Evolutionary conservation across 2,888 invertebrate species (phyloP), one percentile per base, ranked within the genome.

Genomic region (Lepeophtheirus nordmannii): DNA sequence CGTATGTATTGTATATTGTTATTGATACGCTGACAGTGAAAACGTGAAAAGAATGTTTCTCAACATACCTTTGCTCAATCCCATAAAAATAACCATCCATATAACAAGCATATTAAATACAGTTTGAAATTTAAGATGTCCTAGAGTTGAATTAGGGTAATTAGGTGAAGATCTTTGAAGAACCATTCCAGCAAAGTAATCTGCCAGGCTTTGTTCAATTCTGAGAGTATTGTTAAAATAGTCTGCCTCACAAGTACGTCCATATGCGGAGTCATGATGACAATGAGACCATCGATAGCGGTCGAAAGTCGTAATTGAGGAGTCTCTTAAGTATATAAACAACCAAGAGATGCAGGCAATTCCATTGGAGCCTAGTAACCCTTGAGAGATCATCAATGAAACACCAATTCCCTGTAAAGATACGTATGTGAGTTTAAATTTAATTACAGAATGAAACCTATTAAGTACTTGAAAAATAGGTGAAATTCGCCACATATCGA

Each of bases 401-500:
- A 90, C 84, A 20, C 91, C 91, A 22, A 91, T 86, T 3, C 92
- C 91, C 78, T 76, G 72, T 10, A 62, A 63, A 46, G 60, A 37
- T 7, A 57, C 11, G 12, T 20, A n/a, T n/a, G n/a, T n/a, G n/a
- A 17, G 22, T 56, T 56, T 17, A 14, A 57, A 57, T 57, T 30
- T 11, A 20, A 20, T 22, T 22, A 57, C n/a, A 57, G 23, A 57
- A 57, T 11, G 22, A 2, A 17, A 53, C 53, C 53, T 53, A 53
- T n/a, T 17, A 53, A 30, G 2, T 71, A 78, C 78, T 75, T 87
- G 86, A 74, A 91, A 90, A 71, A 91, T 83, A 0, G 92, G 92
- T 66, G 90, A 90, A 72, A 91, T 89, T 72, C 82, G 83, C 91
- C 91, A 92, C 90, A 91, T 90, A 72, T 89, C 89, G 68, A 91